Evolutionary conservation across 2,113 vertebrate genomes (phyloP), one percentile per base, ranked within the genome.

Genomic region (Ctenodactylus gundi): DNA sequence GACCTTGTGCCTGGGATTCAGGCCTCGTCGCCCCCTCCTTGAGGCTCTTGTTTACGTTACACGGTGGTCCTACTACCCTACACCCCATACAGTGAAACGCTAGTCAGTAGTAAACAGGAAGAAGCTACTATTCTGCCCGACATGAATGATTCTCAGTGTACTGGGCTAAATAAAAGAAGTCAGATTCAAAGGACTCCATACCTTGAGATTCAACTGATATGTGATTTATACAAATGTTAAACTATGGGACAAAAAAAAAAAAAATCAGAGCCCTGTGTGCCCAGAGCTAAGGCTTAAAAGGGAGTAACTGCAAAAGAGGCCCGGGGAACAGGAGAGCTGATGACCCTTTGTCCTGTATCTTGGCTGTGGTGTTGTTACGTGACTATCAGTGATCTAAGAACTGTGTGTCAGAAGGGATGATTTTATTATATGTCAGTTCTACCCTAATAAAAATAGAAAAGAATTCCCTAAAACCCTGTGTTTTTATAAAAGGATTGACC

Each of bases 261-360:
- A 55, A 18, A 44, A 49, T 7, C 5, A n/a, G 53, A 25, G 7
- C n/a, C 68, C 8, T 62, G n/a, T 13, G 46, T 73, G 41, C 15
- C 29, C 7, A 57, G 27, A 14, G 5, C 51, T 75, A 58, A 31
- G 23, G 34, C 51, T 25, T 36, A 25, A 81, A 77, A n/a, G n/a
- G 46, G 2, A 29, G 0, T 11, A 20, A 62, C 72, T 36, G 9
- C n/a, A 2, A 20, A 65, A 11, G 62, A n/a, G 25, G 4, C 29
- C 7, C 0, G 10, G 36, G 53, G 11, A 4, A 75, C 0, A 7
- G 27, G 44, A 13, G 31, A 8, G 15, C 2, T 4, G 7, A 31
- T 53, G 31, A 15, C 18, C 0, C 46, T 55, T n/a, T n/a, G 1
- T 34, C 31, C 25, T 53, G 3, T 27, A 31, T 20, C 65, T 3